Conservation (phyloP, 2,888 invertebrate species). For the Listrodromus nycthemerus region DNA sequence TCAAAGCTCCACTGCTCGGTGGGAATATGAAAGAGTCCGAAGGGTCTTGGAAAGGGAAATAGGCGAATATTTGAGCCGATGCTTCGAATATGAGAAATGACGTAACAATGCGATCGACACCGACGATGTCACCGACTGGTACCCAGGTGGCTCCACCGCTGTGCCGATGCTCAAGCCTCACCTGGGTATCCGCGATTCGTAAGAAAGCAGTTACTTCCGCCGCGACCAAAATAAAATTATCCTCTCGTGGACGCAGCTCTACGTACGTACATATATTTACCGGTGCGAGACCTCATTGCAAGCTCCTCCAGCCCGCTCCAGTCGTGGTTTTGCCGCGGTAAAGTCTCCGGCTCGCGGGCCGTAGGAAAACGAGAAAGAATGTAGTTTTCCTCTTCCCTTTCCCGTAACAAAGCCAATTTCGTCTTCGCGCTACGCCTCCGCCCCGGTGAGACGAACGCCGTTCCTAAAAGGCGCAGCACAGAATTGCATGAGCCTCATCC, state of each 20-base stretch:
- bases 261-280: neutral
- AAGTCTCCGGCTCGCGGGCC: conserved; percentile 20
- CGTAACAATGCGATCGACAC: conserved; percentile 68
- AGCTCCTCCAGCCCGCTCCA: conserved; percentile 3
- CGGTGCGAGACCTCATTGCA: conserved; percentile 14
- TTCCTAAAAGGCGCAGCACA: conserved; percentile 30
- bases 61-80: conserved; percentile 42
- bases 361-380: conserved; percentile 59
- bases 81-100: conserved; percentile 62
- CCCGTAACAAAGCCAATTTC: conserved; percentile 78
- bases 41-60: conserved; percentile 29
- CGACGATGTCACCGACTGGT: conserved; percentile 19
- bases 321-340: neutral
- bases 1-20: conserved; percentile 38
- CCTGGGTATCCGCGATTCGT: conserved; percentile 13
- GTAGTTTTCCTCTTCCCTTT: conserved; percentile 60
- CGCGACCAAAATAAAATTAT: conserved; percentile 9
- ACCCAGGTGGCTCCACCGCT: conserved; percentile 4
- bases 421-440: conserved; percentile 53
- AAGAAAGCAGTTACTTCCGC: conserved; percentile 58
- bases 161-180: too few species aligned
- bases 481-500: conserved; percentile 22
- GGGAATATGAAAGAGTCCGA: conserved; percentile 57
- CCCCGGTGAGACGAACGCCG: conserved; percentile 11
- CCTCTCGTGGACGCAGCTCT: neutral